These are phyloP conservation scores for Agraylea sexmaculata DNA, from an alignment of 1,140 invertebrate genomes.

Conservation along the genomic window DNA sequence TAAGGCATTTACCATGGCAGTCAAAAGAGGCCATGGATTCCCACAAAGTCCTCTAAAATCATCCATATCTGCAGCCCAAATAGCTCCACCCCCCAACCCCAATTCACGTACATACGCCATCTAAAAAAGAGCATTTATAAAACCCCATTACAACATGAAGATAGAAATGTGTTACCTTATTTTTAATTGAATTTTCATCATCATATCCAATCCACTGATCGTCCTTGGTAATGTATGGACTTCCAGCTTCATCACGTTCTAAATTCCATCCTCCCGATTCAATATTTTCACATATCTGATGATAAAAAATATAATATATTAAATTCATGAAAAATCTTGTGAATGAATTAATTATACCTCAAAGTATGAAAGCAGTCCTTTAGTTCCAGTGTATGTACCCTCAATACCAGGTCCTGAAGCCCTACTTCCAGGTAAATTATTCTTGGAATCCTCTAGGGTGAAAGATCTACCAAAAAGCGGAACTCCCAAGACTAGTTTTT, in stretches of 20 bases:
- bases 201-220: conserved; percentile 82
- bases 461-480: conserved; percentile 55
- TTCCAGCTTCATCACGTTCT: conserved; percentile 52
- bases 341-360: conserved; percentile 35
- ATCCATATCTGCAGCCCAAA: conserved; percentile 56
- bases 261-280: conserved; percentile 49
- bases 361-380: conserved; percentile 52
- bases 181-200: conserved; percentile 49
- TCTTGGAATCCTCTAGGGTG: conserved; percentile 36
- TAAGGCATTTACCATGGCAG: conserved; percentile 43
- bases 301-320: conserved; percentile 50
- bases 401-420: conserved; percentile 40
- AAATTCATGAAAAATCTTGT: conserved; percentile 28
- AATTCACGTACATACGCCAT: conserved; percentile 50
- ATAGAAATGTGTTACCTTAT: conserved; percentile 45
- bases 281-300: conserved; percentile 55
- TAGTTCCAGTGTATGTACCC: conserved; percentile 52
- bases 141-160: neutral
- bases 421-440: conserved; percentile 40
- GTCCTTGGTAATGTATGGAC: conserved; percentile 57
- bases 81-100: conserved; percentile 52
- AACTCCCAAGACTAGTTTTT: conserved; percentile 54
- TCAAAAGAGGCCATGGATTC: conserved; percentile 49
- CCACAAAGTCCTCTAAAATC: conserved; percentile 58
- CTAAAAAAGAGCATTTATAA: conserved; percentile 34